These are phyloP conservation scores for Microtus pennsylvanicus DNA, from an alignment of 2,113 vertebrate genomes.

Conservation along the genomic window DNA sequence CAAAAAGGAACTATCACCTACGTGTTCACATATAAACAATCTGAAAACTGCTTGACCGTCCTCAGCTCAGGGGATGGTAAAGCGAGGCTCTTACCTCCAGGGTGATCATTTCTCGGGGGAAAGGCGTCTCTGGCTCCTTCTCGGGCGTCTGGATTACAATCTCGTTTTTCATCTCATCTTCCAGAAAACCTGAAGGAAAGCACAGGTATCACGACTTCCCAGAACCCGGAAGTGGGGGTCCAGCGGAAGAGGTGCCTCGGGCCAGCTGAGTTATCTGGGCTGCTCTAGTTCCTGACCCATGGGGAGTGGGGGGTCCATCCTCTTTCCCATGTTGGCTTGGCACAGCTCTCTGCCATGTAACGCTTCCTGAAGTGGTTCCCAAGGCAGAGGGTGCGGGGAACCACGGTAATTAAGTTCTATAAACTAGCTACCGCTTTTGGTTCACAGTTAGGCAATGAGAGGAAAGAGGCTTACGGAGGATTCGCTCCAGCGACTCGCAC, in stretches of 20 bases:
- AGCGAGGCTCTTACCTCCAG: slow-evolving; percentile 85
- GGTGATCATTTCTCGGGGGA: slow-evolving; percentile 90
- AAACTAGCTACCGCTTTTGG: not conserved
- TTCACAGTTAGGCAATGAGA: not conserved
- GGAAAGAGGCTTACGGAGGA: slow-evolving; percentile 86
- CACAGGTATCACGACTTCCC: not conserved
- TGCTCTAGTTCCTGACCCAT: not conserved
- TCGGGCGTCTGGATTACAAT: slow-evolving; percentile 76
- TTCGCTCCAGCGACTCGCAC: slow-evolving; percentile 90
- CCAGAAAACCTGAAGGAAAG: slow-evolving; percentile 87
- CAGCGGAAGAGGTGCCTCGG: not conserved
- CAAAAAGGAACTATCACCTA: not conserved
- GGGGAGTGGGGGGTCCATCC: not conserved
- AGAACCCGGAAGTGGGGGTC: not conserved
- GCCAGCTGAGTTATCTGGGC: not conserved
- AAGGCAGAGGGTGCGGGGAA: too few species aligned
- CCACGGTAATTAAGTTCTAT: not conserved
- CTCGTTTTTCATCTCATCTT: slow-evolving; percentile 88
- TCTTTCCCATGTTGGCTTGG: too few species aligned
- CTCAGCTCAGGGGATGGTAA: not conserved
- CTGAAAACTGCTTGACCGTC: accelerated
- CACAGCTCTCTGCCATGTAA: too few species aligned
- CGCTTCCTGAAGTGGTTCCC: too few species aligned
- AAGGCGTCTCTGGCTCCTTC: slow-evolving; percentile 85
- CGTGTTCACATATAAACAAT: not conserved